Evolutionary conservation across 2,113 vertebrate genomes (phyloP), one percentile per base, ranked within the genome.

Genomic region (Chionis minor): DNA sequence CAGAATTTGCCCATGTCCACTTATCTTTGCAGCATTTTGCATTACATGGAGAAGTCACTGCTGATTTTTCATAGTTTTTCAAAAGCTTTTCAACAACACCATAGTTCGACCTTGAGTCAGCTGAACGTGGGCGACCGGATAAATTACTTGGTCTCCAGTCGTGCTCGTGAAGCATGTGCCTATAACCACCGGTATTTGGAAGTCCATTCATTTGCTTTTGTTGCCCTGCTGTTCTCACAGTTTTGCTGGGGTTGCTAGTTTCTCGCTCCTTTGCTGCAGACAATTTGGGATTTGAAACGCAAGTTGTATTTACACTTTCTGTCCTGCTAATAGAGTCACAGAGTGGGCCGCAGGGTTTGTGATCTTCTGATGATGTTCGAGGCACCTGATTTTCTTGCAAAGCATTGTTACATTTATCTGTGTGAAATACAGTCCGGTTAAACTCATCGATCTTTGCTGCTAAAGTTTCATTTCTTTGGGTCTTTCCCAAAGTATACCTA

Each of bases 391-490:
- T 97, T 81, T 95, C 88, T 38, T 93, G 97, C 72, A 75, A 19
- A 72, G 88, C 73, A 42, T 28, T 93, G 67, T 82, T 97, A 61
- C 96, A 59, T 98, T 98, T 99, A 86, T 98, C 99, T 55, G 99
- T 99, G 91, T 99, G 99, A 97, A 99, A 99, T 26, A 99, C 98
- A 66, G 98, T 98, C 77, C 99, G 98, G 96, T 99, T 99, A 96
- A 99, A 99, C 97, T 99, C 99, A 59, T 99, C 99, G 8, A 98
- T 99, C 98, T 99, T 99, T 90, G 98, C 97, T 92, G 99, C 99
- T 93, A 99, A 97, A 56, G 95, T 99, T 96, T 99, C 98, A 95
- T 99, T 99, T 93, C 96, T 99, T 93, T 86, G 97, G 66, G 74
- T 97, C 84, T 80, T 97, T 87, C 96, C 97, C 79, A 84, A 93